Conservation (phyloP, 2,888 invertebrate species). For the Apodemia mormo region DNA sequence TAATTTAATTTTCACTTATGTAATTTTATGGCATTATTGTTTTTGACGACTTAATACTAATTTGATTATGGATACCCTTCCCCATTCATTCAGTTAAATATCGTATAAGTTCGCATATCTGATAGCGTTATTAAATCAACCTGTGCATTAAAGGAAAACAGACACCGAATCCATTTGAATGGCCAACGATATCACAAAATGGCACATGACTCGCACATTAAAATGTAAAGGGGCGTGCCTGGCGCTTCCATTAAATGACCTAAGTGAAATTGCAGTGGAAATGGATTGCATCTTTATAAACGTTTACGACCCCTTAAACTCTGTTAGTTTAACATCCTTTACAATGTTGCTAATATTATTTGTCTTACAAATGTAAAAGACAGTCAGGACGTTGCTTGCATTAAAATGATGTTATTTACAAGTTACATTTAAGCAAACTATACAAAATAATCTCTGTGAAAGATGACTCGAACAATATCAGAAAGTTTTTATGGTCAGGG, state of each 20-base stretch:
- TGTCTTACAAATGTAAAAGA: neutral
- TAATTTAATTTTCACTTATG: too few species aligned
- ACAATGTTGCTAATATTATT: neutral
- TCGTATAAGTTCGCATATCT: neutral
- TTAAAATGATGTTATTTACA: neutral
- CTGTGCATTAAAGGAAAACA: slow-evolving; percentile 9
- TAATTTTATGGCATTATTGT: too few species aligned
- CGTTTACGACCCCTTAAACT: slow-evolving; percentile 52
- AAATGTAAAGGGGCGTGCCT: slow-evolving; percentile 58
- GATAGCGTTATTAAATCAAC: neutral
- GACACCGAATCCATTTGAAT: neutral
- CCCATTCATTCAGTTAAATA: neutral
- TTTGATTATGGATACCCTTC: neutral
- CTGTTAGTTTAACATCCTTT: neutral
- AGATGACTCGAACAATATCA: too few species aligned
- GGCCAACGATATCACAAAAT: slow-evolving; percentile 19
- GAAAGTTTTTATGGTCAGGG: too few species aligned
- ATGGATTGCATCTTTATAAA: slow-evolving; percentile 56
- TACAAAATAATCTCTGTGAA: too few species aligned
- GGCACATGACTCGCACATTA: slow-evolving; percentile 41
- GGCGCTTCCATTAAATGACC: slow-evolving; percentile 46
- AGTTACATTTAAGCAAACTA: neutral
- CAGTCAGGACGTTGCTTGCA: neutral
- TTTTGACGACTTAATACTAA: too few species aligned
- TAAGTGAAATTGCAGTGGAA: slow-evolving; percentile 57